Base-by-base conservation (phyloP, 2,888 invertebrate genomes). In the Xiphydria camelus region DNA sequence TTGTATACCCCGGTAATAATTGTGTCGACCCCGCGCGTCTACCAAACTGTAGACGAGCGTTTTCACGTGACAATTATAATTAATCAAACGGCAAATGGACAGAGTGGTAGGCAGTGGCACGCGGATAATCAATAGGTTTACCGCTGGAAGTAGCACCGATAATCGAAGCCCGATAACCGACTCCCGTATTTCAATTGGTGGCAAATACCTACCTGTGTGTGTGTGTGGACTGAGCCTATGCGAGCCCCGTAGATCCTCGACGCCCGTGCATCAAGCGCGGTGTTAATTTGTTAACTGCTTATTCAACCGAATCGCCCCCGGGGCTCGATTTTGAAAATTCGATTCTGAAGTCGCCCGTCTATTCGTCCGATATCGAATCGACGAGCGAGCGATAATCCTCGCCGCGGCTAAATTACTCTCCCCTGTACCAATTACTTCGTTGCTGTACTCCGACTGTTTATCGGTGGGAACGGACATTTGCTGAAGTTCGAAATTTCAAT, bases 161-260 rank as follows among this genome's bases (percentile, higher is more conserved):
- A 36, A 39, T 34, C 39, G 36, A 40, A 41, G 18, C 23, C 47
- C 29, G 32, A 40, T 23, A 31, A 37, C 29, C 40, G 31, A 49
- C 48, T 47, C 45, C 39, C 34, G 49, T 53, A 51, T 55, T 57
- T 55, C 52, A 53, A 50, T 52, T 51, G 18, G 9, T 33, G 33
- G 40, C 34, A 20, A 39, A 45, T n/a, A 45, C n/a, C n/a, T n/a
- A n/a, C n/a, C n/a, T n/a, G n/a, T n/a, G n/a, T n/a, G n/a, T n/a
- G n/a, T n/a, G n/a, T n/a, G n/a, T n/a, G n/a, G n/a, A n/a, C n/a
- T n/a, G n/a, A n/a, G n/a, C n/a, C n/a, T n/a, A n/a, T n/a, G n/a
- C n/a, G n/a, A n/a, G n/a, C n/a, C n/a, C n/a, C n/a, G n/a, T n/a
- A n/a, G n/a, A n/a, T n/a, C n/a, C n/a, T n/a, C n/a, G n/a, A n/a